Percentiles rank a stretch among this genome's conserved stretches.
These are phyloP conservation scores for Halisarca cf. caerulea DNA, from an alignment of 37 sponge, comb jelly and placozoan species.

Conservation along the genomic window DNA sequence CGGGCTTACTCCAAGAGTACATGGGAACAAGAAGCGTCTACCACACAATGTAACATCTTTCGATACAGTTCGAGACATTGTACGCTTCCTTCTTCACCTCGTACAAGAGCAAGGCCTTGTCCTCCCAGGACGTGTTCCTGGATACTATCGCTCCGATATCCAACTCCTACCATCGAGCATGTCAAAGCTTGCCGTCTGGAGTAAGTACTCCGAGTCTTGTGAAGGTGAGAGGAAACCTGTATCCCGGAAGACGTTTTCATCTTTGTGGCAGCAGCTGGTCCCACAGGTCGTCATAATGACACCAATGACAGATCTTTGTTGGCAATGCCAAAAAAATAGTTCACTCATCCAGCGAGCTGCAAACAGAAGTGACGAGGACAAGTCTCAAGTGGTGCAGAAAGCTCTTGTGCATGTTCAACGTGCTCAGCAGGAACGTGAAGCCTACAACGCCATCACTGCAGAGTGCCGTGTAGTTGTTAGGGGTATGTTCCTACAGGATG, in stretches of 20 bases:
- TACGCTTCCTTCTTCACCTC: slow-evolving; percentile 22
- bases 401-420: too few species aligned
- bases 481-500: too few species aligned
- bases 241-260: slow-evolving; percentile 21
- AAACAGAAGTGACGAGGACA: too few species aligned
- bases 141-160: slow-evolving; percentile 45
- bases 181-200: slow-evolving; percentile 42
- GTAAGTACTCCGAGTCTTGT: slow-evolving; percentile 9
- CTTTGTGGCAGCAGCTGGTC: slow-evolving; percentile 39
- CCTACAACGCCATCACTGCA: too few species aligned
- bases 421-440: too few species aligned
- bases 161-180: slow-evolving; percentile 48
- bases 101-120: slow-evolving; percentile 43
- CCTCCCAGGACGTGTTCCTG: slow-evolving; percentile 54
- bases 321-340: too few species aligned
- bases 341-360: too few species aligned
- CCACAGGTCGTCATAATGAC: slow-evolving; percentile 48
- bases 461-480: too few species aligned
- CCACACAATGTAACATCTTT: slow-evolving; percentile 21
- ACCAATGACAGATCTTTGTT: slow-evolving; percentile 50
- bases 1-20: slow-evolving; percentile 25
- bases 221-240: neutral
- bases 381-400: too few species aligned
- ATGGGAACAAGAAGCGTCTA: slow-evolving; percentile 3
- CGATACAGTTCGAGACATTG: neutral